phyloP scores from a whole-genome alignment of 2,113 vertebrate species.

The Protobothrops mucrosquamatus region DNA sequence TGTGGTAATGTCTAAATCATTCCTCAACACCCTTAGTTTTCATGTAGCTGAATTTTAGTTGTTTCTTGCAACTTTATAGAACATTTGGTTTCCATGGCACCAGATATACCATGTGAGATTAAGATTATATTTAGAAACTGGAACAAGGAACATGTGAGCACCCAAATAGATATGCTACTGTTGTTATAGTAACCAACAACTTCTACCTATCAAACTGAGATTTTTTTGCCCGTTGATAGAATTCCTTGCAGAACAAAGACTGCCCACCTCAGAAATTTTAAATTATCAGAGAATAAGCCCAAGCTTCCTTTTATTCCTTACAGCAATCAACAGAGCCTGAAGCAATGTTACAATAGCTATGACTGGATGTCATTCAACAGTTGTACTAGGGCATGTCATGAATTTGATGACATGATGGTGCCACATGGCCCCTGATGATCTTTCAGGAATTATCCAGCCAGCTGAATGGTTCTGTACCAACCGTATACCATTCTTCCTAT shows the following conservation, averaged over 20 bases:
- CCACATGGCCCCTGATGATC: background rate
- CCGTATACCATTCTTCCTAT: background rate
- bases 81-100: conserved; percentile 64
- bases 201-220: conserved; percentile 54
- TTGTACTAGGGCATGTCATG: background rate
- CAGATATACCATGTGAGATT: conserved; percentile 69
- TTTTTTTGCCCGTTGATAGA: background rate
- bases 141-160: conserved; percentile 70
- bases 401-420: background rate
- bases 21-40: conserved; percentile 11
- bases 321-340: background rate
- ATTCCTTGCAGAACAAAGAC: background rate
- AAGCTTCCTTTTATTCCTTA: background rate
- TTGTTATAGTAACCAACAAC: conserved; percentile 69
- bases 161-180: conserved; percentile 57
- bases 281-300: background rate
- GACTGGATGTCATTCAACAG: background rate
- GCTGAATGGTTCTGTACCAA: conserved; percentile 20
- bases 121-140: conserved; percentile 80
- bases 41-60: conserved; percentile 57
- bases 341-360: background rate
- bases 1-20: background rate
- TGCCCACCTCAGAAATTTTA: background rate
- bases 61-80: conserved; percentile 66
- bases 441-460: background rate